phyloP scores from a whole-genome alignment of 2,888 invertebrate species.

The Resseliella maxima region DNA sequence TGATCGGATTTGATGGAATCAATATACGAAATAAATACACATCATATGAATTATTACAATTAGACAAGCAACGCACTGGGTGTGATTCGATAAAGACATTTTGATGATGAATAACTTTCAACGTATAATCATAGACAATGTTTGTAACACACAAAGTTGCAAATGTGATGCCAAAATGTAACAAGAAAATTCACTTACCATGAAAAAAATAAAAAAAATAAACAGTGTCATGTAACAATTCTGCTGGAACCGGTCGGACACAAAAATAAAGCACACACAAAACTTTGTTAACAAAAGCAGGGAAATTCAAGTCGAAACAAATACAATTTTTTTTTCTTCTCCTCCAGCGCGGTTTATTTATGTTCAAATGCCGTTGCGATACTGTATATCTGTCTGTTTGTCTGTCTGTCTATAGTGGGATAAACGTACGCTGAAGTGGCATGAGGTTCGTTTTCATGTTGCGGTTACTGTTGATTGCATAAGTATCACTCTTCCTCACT shows the following conservation, averaged over 20 bases:
- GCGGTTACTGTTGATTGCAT: slow-evolving; percentile 13
- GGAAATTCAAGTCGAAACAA: background rate
- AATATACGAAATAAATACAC: background rate
- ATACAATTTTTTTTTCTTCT: no score
- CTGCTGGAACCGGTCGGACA: slow-evolving; percentile 1
- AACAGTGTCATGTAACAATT: slow-evolving; percentile 10
- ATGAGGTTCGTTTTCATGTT: slow-evolving; percentile 45
- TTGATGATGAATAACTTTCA: background rate
- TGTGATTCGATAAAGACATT: background rate
- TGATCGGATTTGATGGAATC: background rate
- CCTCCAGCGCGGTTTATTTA: background rate
- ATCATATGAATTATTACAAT: background rate
- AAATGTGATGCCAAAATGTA: slow-evolving; percentile 7
- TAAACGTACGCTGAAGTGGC: background rate
- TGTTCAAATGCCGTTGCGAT: background rate
- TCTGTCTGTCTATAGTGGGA: slow-evolving; percentile 20
- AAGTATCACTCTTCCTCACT: slow-evolving; percentile 9
- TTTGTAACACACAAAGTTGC: background rate
- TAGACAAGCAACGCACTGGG: background rate
- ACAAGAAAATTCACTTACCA: background rate
- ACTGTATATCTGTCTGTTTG: background rate
- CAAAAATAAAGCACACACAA: background rate
- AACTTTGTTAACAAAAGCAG: background rate
- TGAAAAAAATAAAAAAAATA: no score
- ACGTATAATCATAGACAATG: no score